A percentile compares a stretch with the other conserved stretches of the same genome.
phyloP scores from a whole-genome alignment of 2,113 vertebrate genomes.

The Brachypodius melanocephalos region DNA sequence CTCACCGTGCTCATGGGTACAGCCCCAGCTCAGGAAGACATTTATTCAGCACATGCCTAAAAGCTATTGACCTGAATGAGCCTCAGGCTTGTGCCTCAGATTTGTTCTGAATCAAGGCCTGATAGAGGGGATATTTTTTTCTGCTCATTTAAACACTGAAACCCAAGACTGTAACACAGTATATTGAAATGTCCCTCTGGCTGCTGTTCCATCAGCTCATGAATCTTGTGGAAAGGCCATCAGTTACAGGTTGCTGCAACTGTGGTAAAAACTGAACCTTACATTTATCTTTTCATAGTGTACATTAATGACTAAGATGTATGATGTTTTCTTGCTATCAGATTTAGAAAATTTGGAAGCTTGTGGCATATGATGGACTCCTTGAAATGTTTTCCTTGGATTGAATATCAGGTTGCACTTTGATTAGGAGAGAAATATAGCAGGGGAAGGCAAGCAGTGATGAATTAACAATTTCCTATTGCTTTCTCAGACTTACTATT shows the following conservation, averaged over 20 bases:
- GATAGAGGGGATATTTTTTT: neutral
- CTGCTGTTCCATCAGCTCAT: constrained; percentile 15
- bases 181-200: neutral
- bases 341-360: constrained; percentile 26
- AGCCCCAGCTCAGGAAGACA: neutral
- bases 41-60: neutral
- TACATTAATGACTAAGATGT: neutral
- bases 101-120: neutral
- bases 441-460: constrained; percentile 15
- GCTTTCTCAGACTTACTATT: constrained; percentile 20
- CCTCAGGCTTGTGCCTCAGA: neutral
- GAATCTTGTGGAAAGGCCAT: constrained; percentile 33
- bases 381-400: constrained; percentile 48
- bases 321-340: constrained; percentile 2
- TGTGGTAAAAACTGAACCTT: constrained; percentile 5
- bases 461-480: constrained; percentile 55
- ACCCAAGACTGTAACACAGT: neutral
- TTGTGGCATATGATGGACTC: neutral
- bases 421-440: constrained; percentile 28
- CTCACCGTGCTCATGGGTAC: fast-evolving
- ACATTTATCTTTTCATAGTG: constrained; percentile 1
- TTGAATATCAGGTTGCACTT: constrained; percentile 30
- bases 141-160: neutral
- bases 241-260: constrained; percentile 23
- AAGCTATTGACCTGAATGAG: neutral